Evolutionary conservation across 2,113 vertebrate genomes (phyloP), one percentile per base, ranked within the genome.

Genomic region (Muscicapa adusta): DNA sequence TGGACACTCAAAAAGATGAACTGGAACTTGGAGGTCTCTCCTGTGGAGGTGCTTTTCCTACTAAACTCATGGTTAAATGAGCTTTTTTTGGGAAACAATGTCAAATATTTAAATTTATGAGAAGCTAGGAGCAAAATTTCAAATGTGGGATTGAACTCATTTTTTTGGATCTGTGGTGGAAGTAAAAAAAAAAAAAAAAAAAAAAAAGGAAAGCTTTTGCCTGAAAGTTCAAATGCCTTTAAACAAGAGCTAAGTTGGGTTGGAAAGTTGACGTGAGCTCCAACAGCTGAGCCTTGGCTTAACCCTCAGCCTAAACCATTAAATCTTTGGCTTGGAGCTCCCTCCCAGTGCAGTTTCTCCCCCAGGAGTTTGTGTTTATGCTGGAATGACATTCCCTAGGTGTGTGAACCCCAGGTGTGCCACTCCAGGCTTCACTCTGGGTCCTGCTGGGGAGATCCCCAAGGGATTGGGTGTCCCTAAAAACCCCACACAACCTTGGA

Each of bases 41-140:
- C 40, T 36, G 20, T 8, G 3, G 0, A 8, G 0, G 19, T 18
- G 5, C 5, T 60, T 75, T 71, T 24, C 33, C 14, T 51, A 1
- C 24, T 66, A 17, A 85, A 51, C 34, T 66, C 4, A 40, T 1
- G 40, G 28, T 18, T 38, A 68, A 89, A 36, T 38, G 19, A 58
- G 20, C 34, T 45, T 78, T 5, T 5, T 9, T 10, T 68, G 28
- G 43, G 24, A 90, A 83, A 29, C 8, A 29, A 8, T 10, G 47
- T 4, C 2, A 45, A 60, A 19, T 8, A 17, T 26, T 78, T 18
- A 23, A 63, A 61, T 33, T 48, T 53, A 31, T 2, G 4, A 18
- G 23, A n/a, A 28, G 18, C 10, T 1, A 8, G 14, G 10, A 34
- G 23, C 58, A 42, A 57, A 45, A 72, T 42, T 48, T 68, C 16